Conservation (phyloP, 2,888 invertebrate species). For the Trypoxylon attenuatum region DNA sequence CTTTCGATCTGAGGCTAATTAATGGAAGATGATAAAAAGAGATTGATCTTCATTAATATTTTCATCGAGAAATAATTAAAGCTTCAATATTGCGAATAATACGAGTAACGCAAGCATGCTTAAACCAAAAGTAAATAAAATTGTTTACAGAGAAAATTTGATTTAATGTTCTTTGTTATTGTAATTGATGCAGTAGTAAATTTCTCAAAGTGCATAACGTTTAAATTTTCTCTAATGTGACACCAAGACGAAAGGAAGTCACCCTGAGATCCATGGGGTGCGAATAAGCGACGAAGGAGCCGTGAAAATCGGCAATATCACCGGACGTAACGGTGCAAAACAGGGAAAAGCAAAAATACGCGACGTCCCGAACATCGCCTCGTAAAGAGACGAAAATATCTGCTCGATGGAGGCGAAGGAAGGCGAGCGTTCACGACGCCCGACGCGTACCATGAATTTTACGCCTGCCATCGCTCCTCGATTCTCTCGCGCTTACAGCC, state of each 20-base stretch:
- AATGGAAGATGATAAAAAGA: background rate
- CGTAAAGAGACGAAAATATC: constrained; percentile 60
- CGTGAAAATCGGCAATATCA: background rate
- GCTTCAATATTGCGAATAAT: too few species aligned
- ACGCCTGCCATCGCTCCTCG: constrained; percentile 40
- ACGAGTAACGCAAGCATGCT: too few species aligned
- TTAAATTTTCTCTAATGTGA: background rate
- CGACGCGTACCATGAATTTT: constrained; percentile 42
- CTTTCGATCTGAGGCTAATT: too few species aligned
- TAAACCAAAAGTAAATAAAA: background rate
- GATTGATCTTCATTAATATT: too few species aligned
- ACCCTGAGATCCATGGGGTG: too few species aligned
- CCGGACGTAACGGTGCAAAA: constrained; percentile 3
- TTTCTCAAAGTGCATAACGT: too few species aligned
- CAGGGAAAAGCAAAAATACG: constrained; percentile 51
- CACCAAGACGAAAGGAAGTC: background rate
- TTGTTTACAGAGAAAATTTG: background rate
- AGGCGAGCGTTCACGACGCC: constrained; percentile 27
- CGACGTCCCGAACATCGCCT: constrained; percentile 57
- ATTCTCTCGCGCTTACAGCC: constrained; percentile 35
- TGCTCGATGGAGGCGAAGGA: constrained; percentile 19
- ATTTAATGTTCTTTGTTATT: background rate
- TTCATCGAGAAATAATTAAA: too few species aligned
- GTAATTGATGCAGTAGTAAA: background rate
- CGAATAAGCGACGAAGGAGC: background rate